Evolutionary conservation across 1,140 invertebrate species (phyloP), one percentile per base, ranked within the genome.

Genomic region (Halictus rubicundus): DNA sequence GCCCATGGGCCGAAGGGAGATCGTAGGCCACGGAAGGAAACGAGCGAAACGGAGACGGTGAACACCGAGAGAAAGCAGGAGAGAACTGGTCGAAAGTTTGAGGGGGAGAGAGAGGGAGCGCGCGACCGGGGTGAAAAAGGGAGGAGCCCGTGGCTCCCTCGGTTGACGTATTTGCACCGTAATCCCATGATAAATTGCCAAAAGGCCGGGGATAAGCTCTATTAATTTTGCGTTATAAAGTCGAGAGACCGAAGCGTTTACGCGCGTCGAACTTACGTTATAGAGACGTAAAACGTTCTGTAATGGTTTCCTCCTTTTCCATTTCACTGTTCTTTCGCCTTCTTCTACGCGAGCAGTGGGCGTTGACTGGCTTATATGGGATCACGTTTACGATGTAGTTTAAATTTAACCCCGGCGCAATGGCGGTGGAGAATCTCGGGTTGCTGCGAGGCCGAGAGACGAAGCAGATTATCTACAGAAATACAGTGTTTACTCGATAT

Each of bases 211-310:
- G 87, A 91, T 91, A 90, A 91, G 90, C 88, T 93, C 91, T 92
- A 93, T 92, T 93, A 93, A 92, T 93, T 92, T 92, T 92, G 83
- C 90, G 88, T 93, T 93, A 91, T 89, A 91, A 92, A 91, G 87
- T 89, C 80, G 71, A 70, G 61, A 63, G 68, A 68, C 42, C 27
- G 32, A 12, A 46, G 46, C 65, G 57, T 79, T 81, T 60, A 52
- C 70, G 65, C 46, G 73, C 78, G 79, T 75, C 72, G 60, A 76
- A 69, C 65, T 78, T 59, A 66, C 76, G 80, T 83, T 81, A 88
- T 85, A 68, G 85, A 82, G 83, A 87, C 78, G 75, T 83, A 87
- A 83, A 87, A 79, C 37, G 80, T 52, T 52, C 4, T 5, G 19
- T 19, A 49, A 19, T 49, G 8, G 39, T 49, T 49, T 49, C 14